Base-by-base conservation (phyloP, 2,888 invertebrate species). In the Eilema sororculum region DNA sequence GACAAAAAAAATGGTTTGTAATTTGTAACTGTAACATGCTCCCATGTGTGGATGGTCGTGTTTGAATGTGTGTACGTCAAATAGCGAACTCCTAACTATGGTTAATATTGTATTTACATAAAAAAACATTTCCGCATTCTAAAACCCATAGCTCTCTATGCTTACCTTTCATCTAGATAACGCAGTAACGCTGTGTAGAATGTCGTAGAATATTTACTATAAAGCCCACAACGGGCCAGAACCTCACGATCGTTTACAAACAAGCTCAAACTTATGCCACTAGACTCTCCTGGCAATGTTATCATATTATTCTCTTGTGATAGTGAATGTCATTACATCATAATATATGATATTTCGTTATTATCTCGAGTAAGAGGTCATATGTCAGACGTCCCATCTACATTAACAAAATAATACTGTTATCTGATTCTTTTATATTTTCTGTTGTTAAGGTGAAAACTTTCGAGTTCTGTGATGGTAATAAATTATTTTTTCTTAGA, bases 301-400 rank as follows among this genome's bases (percentile, higher is more conserved):
- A 22, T 46, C 41, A 63, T 25, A 46, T 56, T 37, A 41, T 58
- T 66, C 58, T 41, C 28, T 58, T 57, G n/a, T 30, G 71, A 65
- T 65, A 71, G 68, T 60, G 61, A 65, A 61, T 63, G 58, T 28
- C 52, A 33, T 80, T 80, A 82, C 82, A 80, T 80, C 80, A 80
- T 81, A 33, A 28, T n/a, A 4, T 33, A 66, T 59, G 28, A 56
- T 65, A 67, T 72, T 77, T 80, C 24, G 74, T 66, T 22, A 67
- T 80, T 80, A 80, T 82, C 80, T 73, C 57, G 24, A 66, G 58
- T 70, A 69, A 81, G 61, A 77, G 80, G 52, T 82, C 78, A 74
- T 63, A 73, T 75, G 80, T 79, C 80, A 81, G 70, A 76, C 67
- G 69, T 60, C 57, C n/a, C 61, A 69, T 67, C 64, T 67, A 72